A percentile compares a stretch with the other conserved stretches of the same genome.
These are phyloP conservation scores for Hucho hucho DNA, from an alignment of 2,113 vertebrate species.

Conservation along the genomic window DNA sequence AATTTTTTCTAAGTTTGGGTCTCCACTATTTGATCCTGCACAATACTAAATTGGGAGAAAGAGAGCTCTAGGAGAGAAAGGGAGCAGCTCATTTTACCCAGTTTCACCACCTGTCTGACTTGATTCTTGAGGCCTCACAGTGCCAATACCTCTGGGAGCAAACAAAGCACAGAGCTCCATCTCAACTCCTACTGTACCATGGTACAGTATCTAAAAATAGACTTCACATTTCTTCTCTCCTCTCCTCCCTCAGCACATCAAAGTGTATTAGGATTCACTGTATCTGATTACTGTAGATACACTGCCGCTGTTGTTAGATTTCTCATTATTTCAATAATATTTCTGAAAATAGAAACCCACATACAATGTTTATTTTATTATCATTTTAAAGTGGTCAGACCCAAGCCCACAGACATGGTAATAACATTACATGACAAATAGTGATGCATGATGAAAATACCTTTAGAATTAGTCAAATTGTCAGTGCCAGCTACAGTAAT, in stretches of 20 bases:
- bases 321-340: not conserved
- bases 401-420: not conserved
- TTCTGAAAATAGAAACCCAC: not conserved
- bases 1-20: conserved; percentile 53
- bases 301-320: not conserved
- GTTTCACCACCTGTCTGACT: not conserved
- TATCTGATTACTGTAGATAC: not conserved
- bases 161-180: not conserved
- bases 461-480: too few species aligned
- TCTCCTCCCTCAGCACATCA: not conserved
- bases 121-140: not conserved
- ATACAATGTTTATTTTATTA: not conserved
- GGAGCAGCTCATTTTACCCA: not conserved
- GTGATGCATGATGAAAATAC: too few species aligned
- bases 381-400: not conserved
- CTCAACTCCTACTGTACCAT: too few species aligned
- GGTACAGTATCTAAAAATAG: not conserved
- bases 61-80: conserved; percentile 16
- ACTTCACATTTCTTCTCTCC: not conserved
- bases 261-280: not conserved
- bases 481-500: too few species aligned
- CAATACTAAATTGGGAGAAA: conserved; percentile 14
- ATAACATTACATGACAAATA: not conserved
- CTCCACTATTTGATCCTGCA: conserved; percentile 26
- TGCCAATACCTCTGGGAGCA: not conserved